phyloP scores from a whole-genome alignment of 1,140 invertebrate species.

The silkworm (Bombyx mori) region ASM3026992v2 NC_085107.1:7056501-7057000 shows the following conservation, averaged over 20 bases:
- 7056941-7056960: slow-evolving; percentile 40
- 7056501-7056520: slow-evolving; percentile 34
- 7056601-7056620: slow-evolving; percentile 50
- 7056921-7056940: slow-evolving; percentile 17
- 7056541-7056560: slow-evolving; percentile 93
- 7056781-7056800: slow-evolving; percentile 28
- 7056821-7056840: slow-evolving; percentile 35
- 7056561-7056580: slow-evolving; percentile 93
- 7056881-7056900: slow-evolving; percentile 74
- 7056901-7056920: slow-evolving; percentile 37
- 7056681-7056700: slow-evolving; percentile 20
- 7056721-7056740: slow-evolving; percentile 37
- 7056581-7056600: slow-evolving; percentile 74
- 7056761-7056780: slow-evolving; percentile 42
- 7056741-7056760: slow-evolving; percentile 51
- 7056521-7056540: slow-evolving; percentile 78
- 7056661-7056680: slow-evolving; percentile 29
- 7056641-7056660: slow-evolving; percentile 18
- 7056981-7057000: slow-evolving; percentile 39
- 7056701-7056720: slow-evolving; percentile 34
- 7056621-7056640: slow-evolving; percentile 33
- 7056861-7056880: slow-evolving; percentile 69
- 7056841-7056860: slow-evolving; percentile 42
- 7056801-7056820: slow-evolving; percentile 27
- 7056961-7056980: slow-evolving; percentile 28